Base-by-base conservation (phyloP, 1,140 invertebrate genomes). In the Apolygus lucorum region DNA sequence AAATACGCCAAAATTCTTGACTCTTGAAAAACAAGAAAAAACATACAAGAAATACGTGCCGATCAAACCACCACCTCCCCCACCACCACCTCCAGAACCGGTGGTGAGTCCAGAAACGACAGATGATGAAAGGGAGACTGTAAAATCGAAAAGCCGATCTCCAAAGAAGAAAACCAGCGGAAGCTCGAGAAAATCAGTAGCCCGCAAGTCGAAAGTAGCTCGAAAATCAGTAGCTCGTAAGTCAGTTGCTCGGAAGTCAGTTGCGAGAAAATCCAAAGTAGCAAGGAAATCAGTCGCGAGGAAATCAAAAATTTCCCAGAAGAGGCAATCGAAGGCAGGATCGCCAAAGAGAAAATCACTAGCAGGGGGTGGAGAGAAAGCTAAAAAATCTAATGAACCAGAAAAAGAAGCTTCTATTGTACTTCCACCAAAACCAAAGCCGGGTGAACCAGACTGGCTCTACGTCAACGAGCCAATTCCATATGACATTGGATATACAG, bases 391-490 rank as follows among this genome's bases (percentile, higher is more conserved):
- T 24, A 2, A 63, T 2, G 4, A 59, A 22, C 11, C 8, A 8
- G 22, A 14, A 66, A 28, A 66, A 66, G 28, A 66, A 66, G 34
- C 2, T 21, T 28, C 64, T n/a, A 17, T 59, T 13, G 4, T 34
- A 42, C 11, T 25, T 21, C 64, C 11, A 21, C 64, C 64, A 13
- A 59, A 59, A 59, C 22, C 64, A 1, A 66, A 66, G n/a, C 64
- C 64, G 28, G 68, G 52, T 1, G 68, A 70, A 13, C 28, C 28
- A 14, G 42, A 28, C 28, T 70, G 69, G 69, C 8, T 26, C 8
- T 70, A 67, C 24, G 42, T 49, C n/a, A 54, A 14, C 2, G 34
- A 67, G 21, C 59, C 59, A 1, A 70, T 70, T 25, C 34, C 22
- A 21, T n/a, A 63, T 22, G 21, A 71, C 11, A 26, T 49, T 22